Base-by-base conservation (phyloP, 2,888 invertebrate genomes). In the Mimas tiliae region DNA sequence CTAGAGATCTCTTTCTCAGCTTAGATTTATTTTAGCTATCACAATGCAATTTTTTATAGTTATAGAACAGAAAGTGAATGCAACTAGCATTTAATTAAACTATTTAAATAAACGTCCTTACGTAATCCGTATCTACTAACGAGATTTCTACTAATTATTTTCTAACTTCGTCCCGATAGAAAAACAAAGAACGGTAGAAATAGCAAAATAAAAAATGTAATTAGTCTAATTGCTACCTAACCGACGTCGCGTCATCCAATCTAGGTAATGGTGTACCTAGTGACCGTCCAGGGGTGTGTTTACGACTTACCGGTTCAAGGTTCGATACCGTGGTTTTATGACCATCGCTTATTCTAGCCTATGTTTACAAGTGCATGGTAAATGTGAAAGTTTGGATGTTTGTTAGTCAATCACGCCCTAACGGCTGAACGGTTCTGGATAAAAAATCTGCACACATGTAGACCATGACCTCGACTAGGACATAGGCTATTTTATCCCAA, bases 221-320 rank as follows among this genome's bases (percentile, higher is more conserved):
- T 58, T 58, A 58, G 58, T 58, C 11, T 58, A 19, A 42, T 42
- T 42, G 58, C 19, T 58, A 19, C 11, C 38, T 12, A 42, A 42
- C 38, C 45, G 14, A 14, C 45, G 45, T 11, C 1, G 14, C 42
- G 16, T 8, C 4, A 19, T 6, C 42, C 19, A 38, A 58, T 58
- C 42, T 58, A 58, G 58, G 11, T 58, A 58, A 58, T 42, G 42
- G 55, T 33, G 53, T 9, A n/a, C n/a, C n/a, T n/a, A 38, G 58
- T 58, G 19, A 33, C 52, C 0, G 48, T 6, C 4, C 12, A 42
- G 38, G 42, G 58, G 58, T 12, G 58, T 58, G 58, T 58, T 58
- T 58, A 42, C 19, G 42, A 58, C 4, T 16, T 11, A n/a, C 16
- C 19, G 12, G 42, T 42, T 58, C 58, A 58, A 58, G 58, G 58